Evolutionary conservation across 2,113 vertebrate genomes (phyloP).

Genomic region (Albula goreensis): DNA sequence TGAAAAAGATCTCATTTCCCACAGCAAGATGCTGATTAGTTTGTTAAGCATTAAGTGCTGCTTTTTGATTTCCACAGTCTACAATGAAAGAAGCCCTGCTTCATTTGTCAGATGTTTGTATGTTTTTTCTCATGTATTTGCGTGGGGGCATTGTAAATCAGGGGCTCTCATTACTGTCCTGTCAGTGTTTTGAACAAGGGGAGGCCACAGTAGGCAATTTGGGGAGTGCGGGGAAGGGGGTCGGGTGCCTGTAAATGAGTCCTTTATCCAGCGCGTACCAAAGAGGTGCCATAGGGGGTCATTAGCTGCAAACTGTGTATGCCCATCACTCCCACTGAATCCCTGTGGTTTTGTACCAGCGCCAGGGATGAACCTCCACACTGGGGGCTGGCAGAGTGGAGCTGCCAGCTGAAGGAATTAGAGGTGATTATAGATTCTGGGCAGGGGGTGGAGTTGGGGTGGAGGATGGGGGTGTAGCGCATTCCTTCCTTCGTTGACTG

Average conservation of each 20-base stretch:
- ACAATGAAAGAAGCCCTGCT: too few relatives aligned
- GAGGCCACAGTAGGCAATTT: too few relatives aligned
- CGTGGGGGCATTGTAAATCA: too few relatives aligned
- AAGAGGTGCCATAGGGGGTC: neutral
- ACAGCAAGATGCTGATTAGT: too few relatives aligned
- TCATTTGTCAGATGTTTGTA: too few relatives aligned
- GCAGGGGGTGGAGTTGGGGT: neutral
- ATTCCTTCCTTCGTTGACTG: conserved; percentile 35
- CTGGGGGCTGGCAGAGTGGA: conserved; percentile 30
- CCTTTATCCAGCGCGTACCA: neutral
- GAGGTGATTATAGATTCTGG: conserved; percentile 48
- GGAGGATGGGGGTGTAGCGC: conserved; percentile 25
- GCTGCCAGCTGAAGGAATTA: conserved; percentile 48
- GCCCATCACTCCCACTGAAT: neutral
- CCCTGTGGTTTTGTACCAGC: conserved; percentile 18
- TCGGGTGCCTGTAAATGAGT: neutral
- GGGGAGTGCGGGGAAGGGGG: too few relatives aligned
- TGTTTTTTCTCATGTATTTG: too few relatives aligned
- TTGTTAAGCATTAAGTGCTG: too few relatives aligned
- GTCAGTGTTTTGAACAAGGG: neutral
- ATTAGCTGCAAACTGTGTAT: conserved; percentile 1
- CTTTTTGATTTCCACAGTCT: too few relatives aligned
- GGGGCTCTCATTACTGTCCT: neutral
- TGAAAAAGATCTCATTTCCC: too few relatives aligned
- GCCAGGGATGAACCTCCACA: neutral